Evolutionary conservation across 2,888 invertebrate genomes (phyloP).

Genomic region (Yponomeuta malinellus): DNA sequence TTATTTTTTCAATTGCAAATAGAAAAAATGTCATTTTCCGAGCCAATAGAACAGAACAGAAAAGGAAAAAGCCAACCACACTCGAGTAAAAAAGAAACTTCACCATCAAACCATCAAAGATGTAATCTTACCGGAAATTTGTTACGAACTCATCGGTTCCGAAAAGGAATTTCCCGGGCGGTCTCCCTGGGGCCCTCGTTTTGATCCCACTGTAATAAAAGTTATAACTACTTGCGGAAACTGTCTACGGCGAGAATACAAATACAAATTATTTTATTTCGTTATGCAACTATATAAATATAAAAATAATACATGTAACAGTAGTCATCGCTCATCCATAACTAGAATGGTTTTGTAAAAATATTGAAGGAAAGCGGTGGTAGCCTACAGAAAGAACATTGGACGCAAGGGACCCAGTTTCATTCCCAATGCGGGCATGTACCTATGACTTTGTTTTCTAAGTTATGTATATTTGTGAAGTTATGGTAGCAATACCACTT

Average conservation of each 20-base stretch:
- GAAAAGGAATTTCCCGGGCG: neutral
- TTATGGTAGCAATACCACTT: no score
- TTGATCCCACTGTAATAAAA: neutral
- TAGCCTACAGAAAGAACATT: no score
- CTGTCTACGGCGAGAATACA: neutral
- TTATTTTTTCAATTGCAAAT: neutral
- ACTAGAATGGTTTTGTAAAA: no score
- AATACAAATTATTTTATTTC: neutral
- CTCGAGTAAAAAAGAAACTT: constrained; percentile 2
- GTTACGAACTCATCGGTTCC: constrained; percentile 12
- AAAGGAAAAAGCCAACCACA: neutral
- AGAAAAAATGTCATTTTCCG: neutral
- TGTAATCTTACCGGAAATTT: constrained; percentile 9
- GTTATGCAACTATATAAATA: no score
- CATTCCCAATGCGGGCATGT: no score
- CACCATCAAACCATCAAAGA: constrained; percentile 9
- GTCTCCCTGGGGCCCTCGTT: neutral
- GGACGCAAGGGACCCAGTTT: no score
- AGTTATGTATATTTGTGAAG: no score
- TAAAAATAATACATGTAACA: no score
- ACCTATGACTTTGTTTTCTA: no score
- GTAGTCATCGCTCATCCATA: no score
- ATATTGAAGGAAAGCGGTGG: no score
- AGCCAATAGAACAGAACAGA: neutral
- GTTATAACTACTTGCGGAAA: neutral